Evolutionary conservation across 2,797 vertebrate species (phyloP), one percentile per base, ranked within the genome.

Genomic region (Nothura maculosa): DNA sequence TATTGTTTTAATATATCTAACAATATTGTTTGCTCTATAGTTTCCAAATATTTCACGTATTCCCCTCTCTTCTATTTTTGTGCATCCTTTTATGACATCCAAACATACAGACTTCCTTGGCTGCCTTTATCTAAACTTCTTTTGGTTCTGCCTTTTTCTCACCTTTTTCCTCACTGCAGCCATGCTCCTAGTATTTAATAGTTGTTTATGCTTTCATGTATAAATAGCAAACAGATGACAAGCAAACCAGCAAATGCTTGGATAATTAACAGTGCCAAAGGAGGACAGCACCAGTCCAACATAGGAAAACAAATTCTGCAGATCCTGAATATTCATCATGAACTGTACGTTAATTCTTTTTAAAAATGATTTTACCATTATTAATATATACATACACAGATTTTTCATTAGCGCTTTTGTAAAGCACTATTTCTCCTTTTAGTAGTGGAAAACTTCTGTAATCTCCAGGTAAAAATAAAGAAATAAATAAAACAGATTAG

Each of bases 21-120:
- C 82, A 58, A 9, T 17, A 6, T 20, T n/a, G 2, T 7, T 2
- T 16, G 55, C 32, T 27, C 0, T 0, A 0, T 7, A 45, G n/a
- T 61, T 61, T 47, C 64, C 25, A 1, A 47, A 3, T 60, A 2
- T 61, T 87, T 83, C 11, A 6, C 61, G 9, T 12, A 0, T 70
- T 74, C n/a, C 0, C 40, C 30, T 10, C 1, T 3, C 11, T 28
- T 9, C 52, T 55, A 1, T 20, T 66, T 50, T 0, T 2, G 24
- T 34, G 19, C 21, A 47, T 34, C 15, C 22, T 34, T 32, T 47
- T 47, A 14, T 25, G 14, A 15, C 32, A 24, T 34, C 36, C 16
- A 43, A 36, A 38, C 4, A 9, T 14, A 9, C 19, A 20, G 38
- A 3, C 30, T 73, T 84, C 5, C 2, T 25, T 38, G 74, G 18